phyloP scores from a whole-genome alignment of 1,140 invertebrate species.

The Tribolium madens region DNA sequence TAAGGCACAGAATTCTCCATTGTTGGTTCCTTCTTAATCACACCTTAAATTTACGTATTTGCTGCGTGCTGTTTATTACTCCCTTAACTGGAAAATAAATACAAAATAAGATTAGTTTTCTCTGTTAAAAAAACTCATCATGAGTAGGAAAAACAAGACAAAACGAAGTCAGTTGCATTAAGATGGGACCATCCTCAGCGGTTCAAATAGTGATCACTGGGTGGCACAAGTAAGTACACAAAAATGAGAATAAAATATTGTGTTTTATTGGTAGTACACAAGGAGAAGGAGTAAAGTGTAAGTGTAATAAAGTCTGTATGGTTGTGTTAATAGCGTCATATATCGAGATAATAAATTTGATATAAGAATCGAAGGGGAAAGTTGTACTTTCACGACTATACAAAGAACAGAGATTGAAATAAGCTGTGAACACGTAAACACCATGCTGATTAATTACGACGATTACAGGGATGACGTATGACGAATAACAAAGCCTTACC shows the following conservation, averaged over 20 bases:
- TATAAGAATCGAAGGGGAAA: slow-evolving; percentile 14
- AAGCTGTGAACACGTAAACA: not conserved
- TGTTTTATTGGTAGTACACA: slow-evolving; percentile 6
- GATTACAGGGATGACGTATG: slow-evolving; percentile 5
- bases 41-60: slow-evolving; percentile 27
- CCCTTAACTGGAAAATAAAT: slow-evolving; percentile 8
- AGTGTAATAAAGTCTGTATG: slow-evolving; percentile 20
- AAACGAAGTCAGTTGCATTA: not conserved
- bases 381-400: slow-evolving; percentile 14
- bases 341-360: slow-evolving; percentile 15
- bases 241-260: not conserved
- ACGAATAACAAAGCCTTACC: not conserved
- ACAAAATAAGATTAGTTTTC: not conserved
- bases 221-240: not conserved
- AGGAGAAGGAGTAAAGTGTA: slow-evolving; percentile 17
- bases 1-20: slow-evolving; percentile 9
- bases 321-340: slow-evolving; percentile 30
- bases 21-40: not conserved
- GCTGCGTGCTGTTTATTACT: not conserved
- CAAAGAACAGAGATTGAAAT: not conserved
- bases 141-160: not conserved
- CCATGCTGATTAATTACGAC: slow-evolving; percentile 23
- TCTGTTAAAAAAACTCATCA: not conserved
- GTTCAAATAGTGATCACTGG: no score
- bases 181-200: no score